Conservation (phyloP, 2,888 invertebrate genomes). For the Drosophila mettleri region DNA sequence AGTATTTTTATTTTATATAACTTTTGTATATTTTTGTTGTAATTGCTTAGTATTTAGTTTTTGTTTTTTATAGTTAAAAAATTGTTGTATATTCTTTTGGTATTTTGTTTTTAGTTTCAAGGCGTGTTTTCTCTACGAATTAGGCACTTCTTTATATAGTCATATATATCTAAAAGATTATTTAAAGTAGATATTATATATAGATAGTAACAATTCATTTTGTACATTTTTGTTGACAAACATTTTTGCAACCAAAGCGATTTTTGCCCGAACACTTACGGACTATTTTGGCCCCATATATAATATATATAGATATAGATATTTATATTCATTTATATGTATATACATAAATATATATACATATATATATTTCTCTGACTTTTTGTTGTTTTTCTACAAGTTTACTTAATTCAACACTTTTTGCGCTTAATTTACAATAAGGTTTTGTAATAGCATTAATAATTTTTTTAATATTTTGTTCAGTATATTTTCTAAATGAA, state of each 20-base stretch:
- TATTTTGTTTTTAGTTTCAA: constrained; percentile 48
- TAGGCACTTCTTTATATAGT: constrained; percentile 33
- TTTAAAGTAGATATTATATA: constrained; percentile 20
- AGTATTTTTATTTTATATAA: constrained; percentile 3
- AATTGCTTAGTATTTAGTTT: constrained; percentile 12
- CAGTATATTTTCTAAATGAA: constrained; percentile 24
- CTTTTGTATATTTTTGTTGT: constrained; percentile 23
- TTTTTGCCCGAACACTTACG: constrained; percentile 86
- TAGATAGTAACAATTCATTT: constrained; percentile 49
- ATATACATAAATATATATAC: constrained; percentile 29
- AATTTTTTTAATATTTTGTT: constrained; percentile 24
- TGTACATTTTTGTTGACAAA: constrained; percentile 62
- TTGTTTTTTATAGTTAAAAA: constrained; percentile 17
- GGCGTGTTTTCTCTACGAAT: constrained; percentile 33
- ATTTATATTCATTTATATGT: constrained; percentile 26
- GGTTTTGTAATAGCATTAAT: constrained; percentile 78
- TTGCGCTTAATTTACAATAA: constrained; percentile 81
- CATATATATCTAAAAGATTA: constrained; percentile 33
- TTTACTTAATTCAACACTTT: constrained; percentile 61
- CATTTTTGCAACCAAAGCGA: constrained; percentile 82
- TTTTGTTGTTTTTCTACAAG: constrained; percentile 80
- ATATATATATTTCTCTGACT: constrained; percentile 37
- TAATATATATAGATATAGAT: constrained; percentile 11
- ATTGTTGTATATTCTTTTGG: constrained; percentile 32
- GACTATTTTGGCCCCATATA: constrained; percentile 85